These are phyloP conservation scores for Rhabdornis inornatus DNA, from an alignment of 2,113 vertebrate genomes.

Conservation along the genomic window DNA sequence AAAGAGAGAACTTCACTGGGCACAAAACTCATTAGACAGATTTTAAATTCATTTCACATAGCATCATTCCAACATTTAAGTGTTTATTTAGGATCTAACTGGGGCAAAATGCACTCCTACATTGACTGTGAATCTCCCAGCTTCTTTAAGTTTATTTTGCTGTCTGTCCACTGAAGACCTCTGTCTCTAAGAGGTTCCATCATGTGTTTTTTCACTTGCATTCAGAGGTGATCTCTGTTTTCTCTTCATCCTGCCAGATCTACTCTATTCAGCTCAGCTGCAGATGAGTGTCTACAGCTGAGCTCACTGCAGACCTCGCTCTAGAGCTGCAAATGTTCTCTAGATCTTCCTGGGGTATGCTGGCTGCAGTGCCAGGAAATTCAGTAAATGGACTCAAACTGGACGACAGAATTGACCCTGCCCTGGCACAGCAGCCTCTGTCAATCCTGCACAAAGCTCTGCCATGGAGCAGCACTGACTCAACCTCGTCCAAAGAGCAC, in stretches of 20 bases:
- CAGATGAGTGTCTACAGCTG: neutral
- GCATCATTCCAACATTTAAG: neutral
- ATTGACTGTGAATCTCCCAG: neutral
- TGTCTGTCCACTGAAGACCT: neutral
- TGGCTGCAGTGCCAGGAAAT: neutral
- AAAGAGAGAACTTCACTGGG: conserved; percentile 12
- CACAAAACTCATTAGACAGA: conserved; percentile 5
- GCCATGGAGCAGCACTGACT: neutral
- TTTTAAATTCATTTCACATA: neutral
- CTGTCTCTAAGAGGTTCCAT: neutral
- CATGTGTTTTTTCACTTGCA: neutral
- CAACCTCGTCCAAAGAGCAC: neutral
- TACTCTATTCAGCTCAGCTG: neutral
- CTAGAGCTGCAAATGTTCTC: neutral
- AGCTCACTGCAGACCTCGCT: neutral
- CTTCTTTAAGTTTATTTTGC: neutral
- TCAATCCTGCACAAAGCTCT: neutral
- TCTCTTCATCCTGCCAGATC: neutral
- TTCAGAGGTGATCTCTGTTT: neutral
- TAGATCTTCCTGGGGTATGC: neutral
- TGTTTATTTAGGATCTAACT: neutral
- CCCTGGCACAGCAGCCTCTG: neutral
- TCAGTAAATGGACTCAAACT: neutral
- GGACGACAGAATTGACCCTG: neutral
- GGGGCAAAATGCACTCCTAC: neutral